Conservation (phyloP, 2,113 vertebrate genomes). For the Daubentonia madagascariensis region DNA sequence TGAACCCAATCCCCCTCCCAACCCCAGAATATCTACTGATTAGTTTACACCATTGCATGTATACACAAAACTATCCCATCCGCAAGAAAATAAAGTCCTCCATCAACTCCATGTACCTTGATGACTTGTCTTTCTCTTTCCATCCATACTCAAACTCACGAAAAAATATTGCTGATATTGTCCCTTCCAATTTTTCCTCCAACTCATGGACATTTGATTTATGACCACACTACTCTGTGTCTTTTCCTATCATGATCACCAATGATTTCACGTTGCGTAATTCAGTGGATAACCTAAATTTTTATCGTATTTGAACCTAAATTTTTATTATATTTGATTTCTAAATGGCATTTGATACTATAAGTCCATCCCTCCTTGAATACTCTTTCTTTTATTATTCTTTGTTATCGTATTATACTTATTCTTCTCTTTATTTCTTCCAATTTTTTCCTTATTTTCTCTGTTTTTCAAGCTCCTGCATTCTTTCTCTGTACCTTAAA, state of each 20-base stretch:
- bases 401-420: background rate
- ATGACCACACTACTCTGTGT: background rate
- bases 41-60: background rate
- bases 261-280: background rate
- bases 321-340: background rate
- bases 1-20: background rate
- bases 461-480: background rate
- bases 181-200: background rate
- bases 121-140: background rate
- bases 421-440: background rate
- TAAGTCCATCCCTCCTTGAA: background rate
- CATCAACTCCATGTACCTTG: background rate
- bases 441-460: background rate
- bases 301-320: too few species aligned
- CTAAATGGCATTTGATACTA: background rate
- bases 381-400: background rate
- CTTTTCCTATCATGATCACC: background rate
- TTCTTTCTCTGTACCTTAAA: background rate
- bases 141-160: background rate
- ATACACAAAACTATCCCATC: background rate
- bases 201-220: background rate
- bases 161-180: background rate
- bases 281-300: background rate
- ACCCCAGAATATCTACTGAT: background rate
- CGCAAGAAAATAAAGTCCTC: background rate